Conservation (phyloP, 2,888 invertebrate species). For the Polia nebulosa region DNA sequence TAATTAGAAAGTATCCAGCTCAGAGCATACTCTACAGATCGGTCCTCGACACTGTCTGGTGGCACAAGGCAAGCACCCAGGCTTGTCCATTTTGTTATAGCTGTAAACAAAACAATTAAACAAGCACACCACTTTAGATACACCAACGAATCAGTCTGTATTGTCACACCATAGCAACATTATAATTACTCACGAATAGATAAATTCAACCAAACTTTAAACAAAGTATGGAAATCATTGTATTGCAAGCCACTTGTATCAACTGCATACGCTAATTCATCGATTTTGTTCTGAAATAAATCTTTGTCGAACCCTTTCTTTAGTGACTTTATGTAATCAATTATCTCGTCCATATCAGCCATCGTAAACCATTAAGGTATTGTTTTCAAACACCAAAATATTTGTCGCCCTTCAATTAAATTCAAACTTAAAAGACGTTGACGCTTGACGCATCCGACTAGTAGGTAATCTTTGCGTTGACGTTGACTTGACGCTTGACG, state of each 20-base stretch:
- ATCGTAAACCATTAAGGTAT: constrained; percentile 63
- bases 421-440: constrained; percentile 51
- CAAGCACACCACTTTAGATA: background rate
- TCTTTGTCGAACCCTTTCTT: constrained; percentile 87
- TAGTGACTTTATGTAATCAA: constrained; percentile 84
- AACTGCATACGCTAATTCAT: constrained; percentile 80
- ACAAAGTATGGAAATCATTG: constrained; percentile 84
- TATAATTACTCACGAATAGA: constrained; percentile 83
- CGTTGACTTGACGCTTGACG: too few relatives aligned
- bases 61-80: constrained; percentile 86
- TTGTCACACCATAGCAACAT: background rate
- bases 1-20: constrained; percentile 85
- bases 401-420: constrained; percentile 12
- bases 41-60: constrained; percentile 76
- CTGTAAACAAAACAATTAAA: constrained; percentile 70
- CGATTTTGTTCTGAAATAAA: constrained; percentile 83
- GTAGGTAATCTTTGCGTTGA: too few relatives aligned
- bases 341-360: constrained; percentile 85
- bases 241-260: constrained; percentile 80
- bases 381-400: constrained; percentile 14
- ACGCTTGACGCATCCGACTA: too few relatives aligned
- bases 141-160: background rate
- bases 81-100: constrained; percentile 85
- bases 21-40: constrained; percentile 82
- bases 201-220: constrained; percentile 88